Conservation (phyloP, 2,797 vertebrate species). For the Phyllotis vaccarum region DNA sequence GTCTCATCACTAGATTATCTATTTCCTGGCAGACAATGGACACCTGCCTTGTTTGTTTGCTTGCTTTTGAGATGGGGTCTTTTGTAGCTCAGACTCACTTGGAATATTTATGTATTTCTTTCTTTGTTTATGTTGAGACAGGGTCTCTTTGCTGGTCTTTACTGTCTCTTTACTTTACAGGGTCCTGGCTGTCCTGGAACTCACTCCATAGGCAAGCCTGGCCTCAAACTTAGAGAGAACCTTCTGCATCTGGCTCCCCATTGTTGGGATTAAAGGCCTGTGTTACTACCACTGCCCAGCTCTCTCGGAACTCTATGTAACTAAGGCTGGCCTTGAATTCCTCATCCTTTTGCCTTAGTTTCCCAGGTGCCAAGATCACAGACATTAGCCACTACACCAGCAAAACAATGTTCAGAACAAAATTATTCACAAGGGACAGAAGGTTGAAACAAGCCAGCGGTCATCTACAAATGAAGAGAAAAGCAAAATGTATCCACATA, state of each 20-base stretch:
- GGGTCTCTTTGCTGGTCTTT: background rate
- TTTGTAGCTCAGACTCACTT: background rate
- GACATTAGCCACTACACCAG: background rate
- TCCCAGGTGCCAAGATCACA: background rate
- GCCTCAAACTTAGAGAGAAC: background rate
- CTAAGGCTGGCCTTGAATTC: background rate
- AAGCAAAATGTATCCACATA: too few relatives aligned
- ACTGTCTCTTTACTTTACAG: background rate
- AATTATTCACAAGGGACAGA: background rate
- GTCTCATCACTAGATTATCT: background rate
- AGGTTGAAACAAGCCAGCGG: background rate
- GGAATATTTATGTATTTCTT: too few relatives aligned
- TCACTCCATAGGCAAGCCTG: background rate
- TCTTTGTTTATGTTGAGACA: background rate
- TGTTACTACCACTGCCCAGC: background rate
- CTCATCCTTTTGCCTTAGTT: background rate
- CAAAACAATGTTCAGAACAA: background rate
- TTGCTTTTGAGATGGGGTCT: background rate
- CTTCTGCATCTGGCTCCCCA: background rate
- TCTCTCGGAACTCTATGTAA: background rate
- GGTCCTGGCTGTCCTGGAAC: background rate
- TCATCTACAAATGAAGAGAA: background rate
- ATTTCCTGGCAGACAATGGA: background rate
- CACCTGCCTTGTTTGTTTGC: background rate
- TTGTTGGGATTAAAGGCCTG: background rate